These are phyloP conservation scores for Lates japonicus DNA, from an alignment of 2,797 vertebrate genomes.

Conservation along the genomic window DNA sequence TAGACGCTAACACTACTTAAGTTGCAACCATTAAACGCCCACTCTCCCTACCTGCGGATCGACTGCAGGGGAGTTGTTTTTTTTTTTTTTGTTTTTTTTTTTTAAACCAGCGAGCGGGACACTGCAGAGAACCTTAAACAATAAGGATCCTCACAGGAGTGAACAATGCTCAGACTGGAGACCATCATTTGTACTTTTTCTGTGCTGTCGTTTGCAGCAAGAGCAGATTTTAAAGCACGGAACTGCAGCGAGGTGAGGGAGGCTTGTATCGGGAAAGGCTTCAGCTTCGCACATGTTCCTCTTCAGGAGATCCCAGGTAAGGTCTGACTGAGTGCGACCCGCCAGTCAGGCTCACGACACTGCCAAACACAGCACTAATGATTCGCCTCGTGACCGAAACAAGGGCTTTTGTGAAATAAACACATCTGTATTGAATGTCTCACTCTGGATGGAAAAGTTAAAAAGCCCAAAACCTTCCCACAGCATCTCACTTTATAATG, in stretches of 20 bases:
- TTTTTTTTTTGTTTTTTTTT: no score
- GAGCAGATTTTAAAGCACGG: slow-evolving; percentile 87
- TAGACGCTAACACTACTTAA: slow-evolving; percentile 58
- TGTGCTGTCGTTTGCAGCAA: slow-evolving; percentile 81
- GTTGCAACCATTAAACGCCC: slow-evolving; percentile 57
- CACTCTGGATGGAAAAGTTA: slow-evolving; percentile 9
- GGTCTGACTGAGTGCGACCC: slow-evolving; percentile 40
- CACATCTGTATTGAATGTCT: neutral
- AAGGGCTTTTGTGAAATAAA: neutral
- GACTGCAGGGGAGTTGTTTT: slow-evolving; percentile 60
- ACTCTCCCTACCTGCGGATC: slow-evolving; percentile 76
- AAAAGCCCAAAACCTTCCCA: neutral
- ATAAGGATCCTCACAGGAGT: slow-evolving; percentile 64
- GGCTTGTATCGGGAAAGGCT: slow-evolving; percentile 89
- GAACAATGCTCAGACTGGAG: slow-evolving; percentile 81
- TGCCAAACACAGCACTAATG: neutral
- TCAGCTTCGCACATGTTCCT: slow-evolving; percentile 91
- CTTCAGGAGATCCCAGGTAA: slow-evolving; percentile 95
- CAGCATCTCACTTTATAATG: slow-evolving; percentile 17
- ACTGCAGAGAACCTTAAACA: slow-evolving; percentile 54
- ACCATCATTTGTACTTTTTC: slow-evolving; percentile 84
- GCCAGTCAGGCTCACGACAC: neutral
- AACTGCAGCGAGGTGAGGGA: slow-evolving; percentile 93
- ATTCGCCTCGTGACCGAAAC: neutral
- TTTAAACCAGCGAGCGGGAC: slow-evolving; percentile 42